Percentiles rank a stretch among this genome's conserved stretches.
Evolutionary conservation across 2,797 vertebrate genomes (phyloP).

Genomic region (Lithobates sylvaticus): DNA sequence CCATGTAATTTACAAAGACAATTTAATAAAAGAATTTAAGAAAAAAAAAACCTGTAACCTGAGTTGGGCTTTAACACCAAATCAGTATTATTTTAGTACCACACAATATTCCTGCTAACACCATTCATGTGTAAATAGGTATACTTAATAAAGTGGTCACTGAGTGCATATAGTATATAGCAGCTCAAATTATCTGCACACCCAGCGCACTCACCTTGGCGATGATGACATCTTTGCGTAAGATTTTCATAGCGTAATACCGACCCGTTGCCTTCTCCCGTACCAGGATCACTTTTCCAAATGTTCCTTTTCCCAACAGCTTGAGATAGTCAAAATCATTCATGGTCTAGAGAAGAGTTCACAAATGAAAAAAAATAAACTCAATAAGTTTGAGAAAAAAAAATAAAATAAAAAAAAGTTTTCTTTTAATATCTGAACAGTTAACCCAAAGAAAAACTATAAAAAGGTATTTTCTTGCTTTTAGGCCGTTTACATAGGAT

Average conservation of each 20-base stretch:
- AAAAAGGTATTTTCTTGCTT: no score
- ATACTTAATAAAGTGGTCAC: background rate
- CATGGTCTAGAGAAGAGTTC: constrained; percentile 83
- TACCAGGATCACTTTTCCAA: constrained; percentile 95
- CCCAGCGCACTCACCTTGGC: constrained; percentile 82
- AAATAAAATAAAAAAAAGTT: no score
- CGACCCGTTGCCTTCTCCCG: constrained; percentile 92
- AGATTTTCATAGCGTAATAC: constrained; percentile 97
- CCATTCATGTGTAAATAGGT: no score
- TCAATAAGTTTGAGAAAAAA: background rate
- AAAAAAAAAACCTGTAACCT: no score
- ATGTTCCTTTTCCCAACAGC: constrained; percentile 93
- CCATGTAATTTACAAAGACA: no score
- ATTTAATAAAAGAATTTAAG: no score
- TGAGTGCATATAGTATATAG: background rate
- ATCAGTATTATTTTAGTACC: no score
- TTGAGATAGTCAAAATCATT: constrained; percentile 97
- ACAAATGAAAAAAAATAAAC: background rate
- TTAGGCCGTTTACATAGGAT: no score
- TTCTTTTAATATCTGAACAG: no score
- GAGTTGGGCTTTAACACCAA: no score
- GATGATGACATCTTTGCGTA: constrained; percentile 95
- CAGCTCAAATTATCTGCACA: background rate
- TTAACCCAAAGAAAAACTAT: no score
- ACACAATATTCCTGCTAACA: no score